Evolutionary conservation across 2,113 vertebrate genomes (phyloP).

Genomic region (Colossoma macropomum): DNA sequence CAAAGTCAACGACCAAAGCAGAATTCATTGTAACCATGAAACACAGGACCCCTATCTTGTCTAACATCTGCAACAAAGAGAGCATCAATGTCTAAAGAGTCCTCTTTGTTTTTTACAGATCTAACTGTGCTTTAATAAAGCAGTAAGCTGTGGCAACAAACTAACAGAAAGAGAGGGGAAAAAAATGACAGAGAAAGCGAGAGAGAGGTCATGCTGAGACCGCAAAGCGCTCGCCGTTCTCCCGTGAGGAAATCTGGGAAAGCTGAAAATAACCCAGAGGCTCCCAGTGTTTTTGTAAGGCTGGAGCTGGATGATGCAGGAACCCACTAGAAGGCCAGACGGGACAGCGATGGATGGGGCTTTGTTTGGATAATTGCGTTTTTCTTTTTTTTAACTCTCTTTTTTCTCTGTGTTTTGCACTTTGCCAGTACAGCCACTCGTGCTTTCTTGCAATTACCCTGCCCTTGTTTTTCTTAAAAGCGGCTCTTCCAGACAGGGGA

Average conservation of each 20-base stretch:
- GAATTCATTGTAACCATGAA: background rate
- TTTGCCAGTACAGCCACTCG: slow-evolving; percentile 73
- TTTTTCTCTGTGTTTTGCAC: slow-evolving; percentile 66
- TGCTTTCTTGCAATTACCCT: slow-evolving; percentile 69
- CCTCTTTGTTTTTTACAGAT: slow-evolving; percentile 27
- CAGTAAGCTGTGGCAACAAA: slow-evolving; percentile 72
- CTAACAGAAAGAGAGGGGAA: slow-evolving; percentile 50
- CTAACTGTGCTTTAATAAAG: slow-evolving; percentile 43
- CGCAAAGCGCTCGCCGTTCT: slow-evolving; percentile 64
- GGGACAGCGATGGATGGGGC: slow-evolving; percentile 65
- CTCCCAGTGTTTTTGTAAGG: slow-evolving; percentile 78
- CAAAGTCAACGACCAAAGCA: slow-evolving; percentile 4
- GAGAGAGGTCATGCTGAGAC: slow-evolving; percentile 55
- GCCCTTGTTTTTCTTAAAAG: slow-evolving; percentile 64
- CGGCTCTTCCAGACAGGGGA: slow-evolving; percentile 47
- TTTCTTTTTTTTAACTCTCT: slow-evolving; percentile 27
- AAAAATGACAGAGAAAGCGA: background rate
- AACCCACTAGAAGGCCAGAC: slow-evolving; percentile 70
- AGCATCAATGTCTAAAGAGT: background rate
- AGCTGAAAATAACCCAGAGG: slow-evolving; percentile 77
- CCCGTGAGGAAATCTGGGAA: slow-evolving; percentile 73
- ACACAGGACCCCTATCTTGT: background rate
- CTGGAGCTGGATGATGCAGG: slow-evolving; percentile 77
- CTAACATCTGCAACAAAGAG: slow-evolving; percentile 12
- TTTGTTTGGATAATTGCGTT: slow-evolving; percentile 77